phyloP scores from a whole-genome alignment of 1,140 invertebrate species.

The Lethrus apterus region DNA sequence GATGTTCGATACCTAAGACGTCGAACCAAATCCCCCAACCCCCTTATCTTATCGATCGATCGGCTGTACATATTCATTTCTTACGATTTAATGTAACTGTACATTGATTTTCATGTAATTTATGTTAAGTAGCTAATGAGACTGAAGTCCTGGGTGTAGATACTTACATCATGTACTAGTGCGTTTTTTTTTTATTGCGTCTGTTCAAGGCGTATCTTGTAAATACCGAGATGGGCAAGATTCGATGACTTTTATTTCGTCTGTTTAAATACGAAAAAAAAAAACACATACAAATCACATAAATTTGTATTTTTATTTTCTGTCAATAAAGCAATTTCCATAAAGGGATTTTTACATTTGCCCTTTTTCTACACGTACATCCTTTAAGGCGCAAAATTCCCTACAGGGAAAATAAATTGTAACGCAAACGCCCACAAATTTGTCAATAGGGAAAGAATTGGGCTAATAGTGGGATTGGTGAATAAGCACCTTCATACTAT shows the following conservation, averaged over 20 bases:
- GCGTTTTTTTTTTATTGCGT: constrained; percentile 10
- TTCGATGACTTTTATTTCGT: neutral
- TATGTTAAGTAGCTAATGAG: constrained; percentile 16
- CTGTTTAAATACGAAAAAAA: constrained; percentile 17
- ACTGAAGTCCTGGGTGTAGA: constrained; percentile 20
- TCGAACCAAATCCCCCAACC: neutral
- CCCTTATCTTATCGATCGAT: neutral
- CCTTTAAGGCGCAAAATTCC: no score
- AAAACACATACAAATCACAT: constrained; percentile 19
- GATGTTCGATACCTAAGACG: constrained; percentile 6
- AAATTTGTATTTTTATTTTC: constrained; percentile 23
- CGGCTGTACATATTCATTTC: neutral
- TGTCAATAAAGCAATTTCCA: constrained; percentile 23
- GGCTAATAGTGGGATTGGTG: no score
- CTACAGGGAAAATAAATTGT: no score
- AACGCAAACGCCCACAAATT: no score
- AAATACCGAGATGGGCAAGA: constrained; percentile 6
- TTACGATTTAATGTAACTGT: neutral
- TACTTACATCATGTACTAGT: constrained; percentile 17
- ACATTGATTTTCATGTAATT: constrained; percentile 1
- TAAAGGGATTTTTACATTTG: no score
- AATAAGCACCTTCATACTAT: no score
- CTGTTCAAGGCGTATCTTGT: constrained; percentile 7
- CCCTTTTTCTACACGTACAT: no score
- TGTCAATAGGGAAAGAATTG: no score